Base-by-base conservation (phyloP, 2,113 vertebrate species). In the Microtus ochrogaster region DNA sequence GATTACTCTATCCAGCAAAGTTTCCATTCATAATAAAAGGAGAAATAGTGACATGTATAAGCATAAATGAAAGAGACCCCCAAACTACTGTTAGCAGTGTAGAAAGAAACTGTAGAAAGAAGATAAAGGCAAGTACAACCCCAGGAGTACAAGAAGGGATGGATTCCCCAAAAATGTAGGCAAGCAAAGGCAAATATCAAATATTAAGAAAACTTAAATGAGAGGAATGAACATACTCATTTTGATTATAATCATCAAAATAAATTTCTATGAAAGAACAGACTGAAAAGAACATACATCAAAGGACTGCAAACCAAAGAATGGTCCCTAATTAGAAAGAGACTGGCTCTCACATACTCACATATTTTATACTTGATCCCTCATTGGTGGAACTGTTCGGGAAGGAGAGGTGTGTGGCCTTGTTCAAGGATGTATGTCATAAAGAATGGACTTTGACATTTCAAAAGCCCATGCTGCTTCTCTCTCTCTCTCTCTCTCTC, bases 391-490 rank as follows among this genome's bases (percentile, higher is more conserved):
- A 39, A 63, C 22, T 28, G 12, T 39, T 81, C 39, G 79, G 36
- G 21, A 39, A 26, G 55, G 7, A 61, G 8, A 12, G 22, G 11
- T 6, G 3, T 61, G 0, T 61, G 79, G 55, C 14, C 24, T 63
- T 83, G 6, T 30, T 17, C 5, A 41, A 61, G 7, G 24, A 26
- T n/a, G 10, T 82, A 3, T 26, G 21, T 16, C 22, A 58, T 11
- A 61, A 22, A 3, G 6, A 13, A 12, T 28, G 13, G 24, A 41
- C 21, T 41, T 83, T 28, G 22, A 63, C 13, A 17, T 41, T 63
- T 63, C 24, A 17, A 83, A 61, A 83, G 7, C 0, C n/a, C 5
- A 63, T n/a, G 0, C 6, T 8, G 8, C 61, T 5, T 2, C 5
- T 61, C n/a, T 73, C 70, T 17, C 70, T 36, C 36, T 21, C 14